Percentiles rank a stretch among this genome's conserved stretches.
phyloP scores from a whole-genome alignment of 2,113 vertebrate species.

The Oryzias melastigma region DNA sequence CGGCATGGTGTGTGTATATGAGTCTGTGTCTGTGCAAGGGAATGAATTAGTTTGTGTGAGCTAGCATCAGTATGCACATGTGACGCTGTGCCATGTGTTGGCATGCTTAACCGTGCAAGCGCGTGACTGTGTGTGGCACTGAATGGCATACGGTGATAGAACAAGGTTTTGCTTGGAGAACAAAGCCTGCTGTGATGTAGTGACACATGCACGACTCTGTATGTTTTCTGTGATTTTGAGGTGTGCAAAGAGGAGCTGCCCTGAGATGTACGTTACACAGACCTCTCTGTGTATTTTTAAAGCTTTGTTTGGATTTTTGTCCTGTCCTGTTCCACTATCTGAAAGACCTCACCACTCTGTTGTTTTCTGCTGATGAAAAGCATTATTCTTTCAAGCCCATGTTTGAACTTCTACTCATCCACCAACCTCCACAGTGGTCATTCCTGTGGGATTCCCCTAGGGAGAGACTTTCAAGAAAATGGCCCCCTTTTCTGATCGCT shows the following conservation, averaged over 20 bases:
- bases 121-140: slow-evolving; percentile 19
- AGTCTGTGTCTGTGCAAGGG: slow-evolving; percentile 23
- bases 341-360: too few relatives aligned
- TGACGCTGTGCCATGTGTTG: slow-evolving; percentile 46
- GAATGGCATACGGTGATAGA: slow-evolving; percentile 12
- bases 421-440: too few relatives aligned
- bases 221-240: background rate
- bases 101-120: slow-evolving; percentile 23
- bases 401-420: too few relatives aligned
- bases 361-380: too few relatives aligned
- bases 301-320: too few relatives aligned
- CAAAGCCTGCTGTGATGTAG: slow-evolving; percentile 4
- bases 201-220: too few relatives aligned
- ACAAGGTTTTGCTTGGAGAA: slow-evolving; percentile 29
- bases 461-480: too few relatives aligned
- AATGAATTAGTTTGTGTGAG: slow-evolving; percentile 42
- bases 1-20: slow-evolving; percentile 52
- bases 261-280: background rate
- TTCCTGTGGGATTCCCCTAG: too few relatives aligned
- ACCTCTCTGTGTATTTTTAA: too few relatives aligned
- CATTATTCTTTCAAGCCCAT: too few relatives aligned
- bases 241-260: background rate
- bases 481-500: too few relatives aligned
- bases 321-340: too few relatives aligned
- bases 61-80: slow-evolving; percentile 19